Conservation (phyloP, 2,888 invertebrate species). For the Gari tellinella region DNA sequence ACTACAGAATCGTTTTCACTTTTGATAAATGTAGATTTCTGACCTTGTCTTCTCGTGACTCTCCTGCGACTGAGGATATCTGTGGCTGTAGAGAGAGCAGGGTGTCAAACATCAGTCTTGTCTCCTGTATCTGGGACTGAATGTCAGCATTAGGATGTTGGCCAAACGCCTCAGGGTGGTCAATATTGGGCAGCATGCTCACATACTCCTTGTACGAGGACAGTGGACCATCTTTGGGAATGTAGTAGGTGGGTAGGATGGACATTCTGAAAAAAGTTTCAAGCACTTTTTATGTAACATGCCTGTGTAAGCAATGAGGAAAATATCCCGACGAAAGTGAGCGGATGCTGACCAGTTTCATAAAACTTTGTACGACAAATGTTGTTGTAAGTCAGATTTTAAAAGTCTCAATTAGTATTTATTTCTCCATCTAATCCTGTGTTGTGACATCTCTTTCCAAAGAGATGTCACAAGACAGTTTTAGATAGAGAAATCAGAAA, state of each 20-base stretch:
- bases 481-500: too few relatives aligned
- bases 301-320: too few relatives aligned
- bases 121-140: conserved; percentile 92
- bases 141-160: conserved; percentile 96
- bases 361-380: too few relatives aligned
- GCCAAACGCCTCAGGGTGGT: conserved; percentile 94
- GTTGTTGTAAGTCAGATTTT: too few relatives aligned
- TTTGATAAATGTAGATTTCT: background rate
- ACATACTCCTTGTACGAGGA: conserved; percentile 93
- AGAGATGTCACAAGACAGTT: too few relatives aligned
- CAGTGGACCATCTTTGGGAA: conserved; percentile 92
- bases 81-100: conserved; percentile 91
- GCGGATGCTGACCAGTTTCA: too few relatives aligned
- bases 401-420: too few relatives aligned
- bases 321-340: too few relatives aligned
- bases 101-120: conserved; percentile 90
- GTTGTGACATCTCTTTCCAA: too few relatives aligned
- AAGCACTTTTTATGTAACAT: too few relatives aligned
- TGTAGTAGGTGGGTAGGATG: conserved; percentile 90
- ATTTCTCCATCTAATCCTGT: too few relatives aligned
- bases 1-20: background rate
- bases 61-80: conserved; percentile 84
- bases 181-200: conserved; percentile 90
- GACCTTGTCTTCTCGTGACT: conserved; percentile 90
- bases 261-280: conserved; percentile 87